phyloP scores from a whole-genome alignment of 2,888 invertebrate genomes.

The Mythimna vitellina region DNA sequence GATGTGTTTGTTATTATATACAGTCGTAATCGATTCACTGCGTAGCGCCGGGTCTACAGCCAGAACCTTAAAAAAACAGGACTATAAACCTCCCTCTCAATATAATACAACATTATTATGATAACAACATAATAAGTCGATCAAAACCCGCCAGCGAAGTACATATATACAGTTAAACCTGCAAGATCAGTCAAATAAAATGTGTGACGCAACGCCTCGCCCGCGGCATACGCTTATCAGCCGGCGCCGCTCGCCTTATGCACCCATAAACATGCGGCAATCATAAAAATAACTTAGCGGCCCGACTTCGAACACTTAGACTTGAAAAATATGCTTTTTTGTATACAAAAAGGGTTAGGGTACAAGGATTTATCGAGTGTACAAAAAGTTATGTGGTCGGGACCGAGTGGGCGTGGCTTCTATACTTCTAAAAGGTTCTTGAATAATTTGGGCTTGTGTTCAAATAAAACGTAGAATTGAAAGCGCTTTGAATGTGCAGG shows the following conservation, averaged over 20 bases:
- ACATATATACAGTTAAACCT: constrained; percentile 54
- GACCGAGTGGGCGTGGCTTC: background rate
- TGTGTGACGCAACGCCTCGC: constrained; percentile 48
- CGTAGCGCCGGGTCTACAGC: too few species aligned
- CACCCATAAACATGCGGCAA: constrained; percentile 75
- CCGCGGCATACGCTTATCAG: constrained; percentile 71
- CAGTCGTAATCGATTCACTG: too few species aligned
- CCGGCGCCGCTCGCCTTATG: constrained; percentile 67
- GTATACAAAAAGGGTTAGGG: constrained; percentile 39
- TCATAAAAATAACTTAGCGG: constrained; percentile 74
- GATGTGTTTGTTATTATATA: too few species aligned
- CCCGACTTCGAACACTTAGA: constrained; percentile 50
- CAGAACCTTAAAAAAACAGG: background rate
- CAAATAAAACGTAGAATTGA: constrained; percentile 28
- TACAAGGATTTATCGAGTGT: constrained; percentile 39
- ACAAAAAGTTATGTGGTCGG: constrained; percentile 25
- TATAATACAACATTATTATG: background rate
- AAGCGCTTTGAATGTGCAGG: constrained; percentile 16
- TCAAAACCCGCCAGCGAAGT: constrained; percentile 11
- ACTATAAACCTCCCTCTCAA: background rate
- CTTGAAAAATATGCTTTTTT: constrained; percentile 46
- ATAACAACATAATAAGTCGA: constrained; percentile 10
- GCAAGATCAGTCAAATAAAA: constrained; percentile 63
- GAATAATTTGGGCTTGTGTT: constrained; percentile 20
- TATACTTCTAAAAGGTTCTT: constrained; percentile 21